These are phyloP conservation scores for Coreius guichenoti DNA, from an alignment of 2,797 vertebrate species.

Conservation along the genomic window DNA sequence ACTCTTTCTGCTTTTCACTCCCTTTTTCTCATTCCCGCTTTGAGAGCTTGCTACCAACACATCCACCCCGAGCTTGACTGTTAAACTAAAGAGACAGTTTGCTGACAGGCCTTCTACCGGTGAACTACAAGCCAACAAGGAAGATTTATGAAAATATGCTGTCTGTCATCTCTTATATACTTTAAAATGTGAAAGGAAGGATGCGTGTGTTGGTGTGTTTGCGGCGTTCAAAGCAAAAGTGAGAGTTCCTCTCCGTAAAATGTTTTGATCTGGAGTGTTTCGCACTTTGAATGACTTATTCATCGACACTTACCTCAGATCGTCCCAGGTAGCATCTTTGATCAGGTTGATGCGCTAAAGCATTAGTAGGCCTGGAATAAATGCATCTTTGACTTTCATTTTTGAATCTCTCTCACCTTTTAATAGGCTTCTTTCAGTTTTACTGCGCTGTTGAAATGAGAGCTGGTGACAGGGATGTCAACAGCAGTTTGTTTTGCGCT, in stretches of 20 bases:
- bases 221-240: constrained; percentile 25
- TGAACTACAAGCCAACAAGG: constrained; percentile 72
- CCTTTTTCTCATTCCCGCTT: constrained; percentile 60
- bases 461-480: constrained; percentile 81
- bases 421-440: constrained; percentile 77
- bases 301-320: constrained; percentile 63
- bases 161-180: constrained; percentile 75
- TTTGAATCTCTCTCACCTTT: constrained; percentile 53
- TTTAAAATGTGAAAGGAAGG: constrained; percentile 68
- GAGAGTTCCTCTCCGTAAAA: not conserved
- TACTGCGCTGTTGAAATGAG: constrained; percentile 74
- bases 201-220: constrained; percentile 36
- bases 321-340: constrained; percentile 67
- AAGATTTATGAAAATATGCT: constrained; percentile 81
- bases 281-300: constrained; percentile 56
- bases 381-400: constrained; percentile 1
- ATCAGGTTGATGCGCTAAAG: constrained; percentile 59
- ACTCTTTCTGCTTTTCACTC: constrained; percentile 38
- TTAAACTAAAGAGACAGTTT: constrained; percentile 78
- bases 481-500: constrained; percentile 80
- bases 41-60: constrained; percentile 37
- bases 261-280: constrained; percentile 43
- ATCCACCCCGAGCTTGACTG: constrained; percentile 60
- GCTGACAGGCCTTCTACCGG: constrained; percentile 77
- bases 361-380: not conserved